A percentile compares a stretch with the other conserved stretches of the same genome.
These are phyloP conservation scores for Sipha flava DNA, from an alignment of 1,140 invertebrate species.

Conservation along the genomic window DNA sequence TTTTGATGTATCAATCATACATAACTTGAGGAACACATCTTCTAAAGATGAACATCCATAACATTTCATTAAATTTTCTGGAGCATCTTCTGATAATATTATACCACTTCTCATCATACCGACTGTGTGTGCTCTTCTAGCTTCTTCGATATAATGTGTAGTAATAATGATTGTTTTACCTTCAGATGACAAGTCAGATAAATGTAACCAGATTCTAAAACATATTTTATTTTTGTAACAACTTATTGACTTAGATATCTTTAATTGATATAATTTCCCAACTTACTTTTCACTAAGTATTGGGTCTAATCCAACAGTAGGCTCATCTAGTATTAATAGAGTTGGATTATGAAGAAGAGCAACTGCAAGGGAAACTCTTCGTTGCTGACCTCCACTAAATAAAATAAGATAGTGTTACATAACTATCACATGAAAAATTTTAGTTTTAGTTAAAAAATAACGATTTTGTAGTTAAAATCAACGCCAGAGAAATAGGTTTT, in stretches of 20 bases:
- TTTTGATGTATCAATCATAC: slow-evolving; percentile 9
- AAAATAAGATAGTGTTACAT: not conserved
- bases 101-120: slow-evolving; percentile 55
- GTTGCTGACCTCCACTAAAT: slow-evolving; percentile 75
- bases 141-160: slow-evolving; percentile 91
- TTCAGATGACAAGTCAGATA: slow-evolving; percentile 41
- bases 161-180: slow-evolving; percentile 75
- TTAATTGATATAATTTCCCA: slow-evolving; percentile 33
- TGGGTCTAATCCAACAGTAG: slow-evolving; percentile 85
- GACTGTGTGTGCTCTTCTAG: slow-evolving; percentile 64
- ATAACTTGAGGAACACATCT: slow-evolving; percentile 38
- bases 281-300: slow-evolving; percentile 57
- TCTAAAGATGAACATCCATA: slow-evolving; percentile 37
- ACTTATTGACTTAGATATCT: not conserved
- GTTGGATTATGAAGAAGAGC: slow-evolving; percentile 80
- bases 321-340: slow-evolving; percentile 83
- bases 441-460: not conserved
- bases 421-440: not conserved
- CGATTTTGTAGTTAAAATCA: too few species aligned
- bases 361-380: slow-evolving; percentile 75
- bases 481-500: too few species aligned
- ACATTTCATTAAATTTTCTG: slow-evolving; percentile 39
- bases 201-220: slow-evolving; percentile 25
- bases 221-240: not conserved
- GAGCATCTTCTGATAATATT: slow-evolving; percentile 53